Conservation (phyloP, 2,113 vertebrate species). For the Fregetta grallaria region DNA sequence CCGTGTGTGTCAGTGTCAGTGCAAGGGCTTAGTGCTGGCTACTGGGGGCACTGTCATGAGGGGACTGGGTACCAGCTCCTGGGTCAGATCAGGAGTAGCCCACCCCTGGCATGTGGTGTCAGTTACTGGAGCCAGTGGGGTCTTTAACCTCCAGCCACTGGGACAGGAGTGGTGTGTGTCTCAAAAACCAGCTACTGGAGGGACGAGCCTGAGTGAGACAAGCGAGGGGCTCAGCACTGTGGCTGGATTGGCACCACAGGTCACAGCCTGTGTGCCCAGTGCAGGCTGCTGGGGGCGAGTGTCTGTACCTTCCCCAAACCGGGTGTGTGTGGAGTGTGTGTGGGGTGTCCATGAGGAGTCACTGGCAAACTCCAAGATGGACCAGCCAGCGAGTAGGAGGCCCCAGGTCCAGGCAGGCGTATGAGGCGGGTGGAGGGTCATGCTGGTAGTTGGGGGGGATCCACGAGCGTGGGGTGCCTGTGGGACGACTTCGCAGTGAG, state of each 20-base stretch:
- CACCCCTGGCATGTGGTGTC: not conserved
- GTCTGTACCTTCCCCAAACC: not conserved
- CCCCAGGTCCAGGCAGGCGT: too few relatives aligned
- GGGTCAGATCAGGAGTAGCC: accelerated
- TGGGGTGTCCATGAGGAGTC: too few relatives aligned
- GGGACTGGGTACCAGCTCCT: not conserved
- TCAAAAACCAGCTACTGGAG: not conserved
- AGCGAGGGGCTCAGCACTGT: not conserved
- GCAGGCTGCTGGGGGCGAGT: not conserved
- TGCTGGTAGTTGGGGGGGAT: not conserved
- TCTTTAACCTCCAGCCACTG: not conserved
- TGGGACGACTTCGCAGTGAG: accelerated
- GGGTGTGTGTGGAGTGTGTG: accelerated
- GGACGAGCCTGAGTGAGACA: accelerated
- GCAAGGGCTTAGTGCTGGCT: not conserved
- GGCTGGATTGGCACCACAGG: accelerated
- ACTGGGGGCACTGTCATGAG: accelerated
- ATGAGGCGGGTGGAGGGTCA: accelerated
- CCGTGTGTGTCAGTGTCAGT: not conserved
- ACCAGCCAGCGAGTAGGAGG: accelerated
- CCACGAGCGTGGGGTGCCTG: accelerated
- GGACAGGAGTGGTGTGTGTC: not conserved
- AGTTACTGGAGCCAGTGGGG: not conserved
- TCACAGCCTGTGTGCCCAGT: not conserved
- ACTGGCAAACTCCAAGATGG: not conserved